Percentiles rank a stretch among this genome's conserved stretches.
These are phyloP conservation scores for Scophthalmus maximus DNA, from an alignment of 2,113 vertebrate genomes.

Conservation along the genomic window DNA sequence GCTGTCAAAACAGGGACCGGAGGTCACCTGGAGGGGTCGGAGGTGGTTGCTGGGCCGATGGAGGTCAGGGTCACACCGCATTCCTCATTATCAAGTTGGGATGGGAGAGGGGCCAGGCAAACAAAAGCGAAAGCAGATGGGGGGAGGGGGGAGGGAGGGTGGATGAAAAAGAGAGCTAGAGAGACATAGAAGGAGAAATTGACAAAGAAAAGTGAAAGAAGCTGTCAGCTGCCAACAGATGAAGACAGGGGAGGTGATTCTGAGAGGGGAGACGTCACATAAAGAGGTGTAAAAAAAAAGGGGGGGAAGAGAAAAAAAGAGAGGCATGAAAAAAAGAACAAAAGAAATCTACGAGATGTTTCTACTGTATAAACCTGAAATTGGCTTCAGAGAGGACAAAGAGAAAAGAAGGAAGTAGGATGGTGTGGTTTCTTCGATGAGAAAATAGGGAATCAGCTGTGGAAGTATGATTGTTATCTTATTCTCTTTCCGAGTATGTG, in stretches of 20 bases:
- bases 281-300: conserved; percentile 49
- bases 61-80: conserved; percentile 99
- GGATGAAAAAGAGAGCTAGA: conserved; percentile 74
- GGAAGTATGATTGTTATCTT: conserved; percentile 85
- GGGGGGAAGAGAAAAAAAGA: conserved; percentile 50
- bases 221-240: conserved; percentile 96
- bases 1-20: conserved; percentile 97
- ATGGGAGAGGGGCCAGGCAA: conserved; percentile 96
- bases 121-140: conserved; percentile 99
- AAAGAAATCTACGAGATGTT: conserved; percentile 82
- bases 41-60: conserved; percentile 95
- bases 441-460: conserved; percentile 83
- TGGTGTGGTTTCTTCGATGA: conserved; percentile 64
- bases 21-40: conserved; percentile 94
- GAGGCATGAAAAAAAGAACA: conserved; percentile 71
- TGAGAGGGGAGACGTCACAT: conserved; percentile 71
- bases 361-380: conserved; percentile 81
- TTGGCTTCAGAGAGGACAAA: conserved; percentile 73
- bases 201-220: conserved; percentile 96
- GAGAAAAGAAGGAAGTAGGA: conserved; percentile 56
- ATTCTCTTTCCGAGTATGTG: conserved; percentile 65
- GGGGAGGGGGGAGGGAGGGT: conserved; percentile 86
- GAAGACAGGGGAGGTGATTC: conserved; percentile 86
- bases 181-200: conserved; percentile 70
- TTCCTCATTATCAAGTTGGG: conserved; percentile 99